These are phyloP conservation scores for Andrena haemorrhoa DNA, from an alignment of 2,888 invertebrate species.

Conservation along the genomic window DNA sequence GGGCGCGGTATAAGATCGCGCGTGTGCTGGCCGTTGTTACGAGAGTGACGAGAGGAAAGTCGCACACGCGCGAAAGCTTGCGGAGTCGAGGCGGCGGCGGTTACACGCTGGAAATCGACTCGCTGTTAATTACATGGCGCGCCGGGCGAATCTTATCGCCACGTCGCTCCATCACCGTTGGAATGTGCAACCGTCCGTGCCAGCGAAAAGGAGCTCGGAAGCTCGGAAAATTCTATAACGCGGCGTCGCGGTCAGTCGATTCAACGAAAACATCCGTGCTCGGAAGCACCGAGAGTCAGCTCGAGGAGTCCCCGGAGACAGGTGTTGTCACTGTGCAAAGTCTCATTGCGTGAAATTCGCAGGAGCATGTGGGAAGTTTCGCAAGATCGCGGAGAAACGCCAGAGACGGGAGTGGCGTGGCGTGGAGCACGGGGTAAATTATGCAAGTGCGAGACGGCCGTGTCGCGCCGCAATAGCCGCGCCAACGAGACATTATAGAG, in stretches of 20 bases:
- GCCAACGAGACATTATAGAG: constrained; percentile 24
- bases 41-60: not conserved
- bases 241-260: not conserved
- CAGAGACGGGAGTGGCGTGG: too few relatives aligned
- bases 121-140: not conserved
- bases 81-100: not conserved
- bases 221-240: not conserved
- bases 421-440: not conserved
- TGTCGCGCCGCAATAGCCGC: constrained; percentile 18
- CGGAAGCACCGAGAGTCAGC: not conserved
- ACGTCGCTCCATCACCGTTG: not conserved
- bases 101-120: not conserved
- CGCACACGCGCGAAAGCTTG: not conserved
- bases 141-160: not conserved
- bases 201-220: not conserved
- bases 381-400: not conserved
- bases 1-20: too few relatives aligned
- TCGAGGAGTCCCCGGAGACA: not conserved
- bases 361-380: not conserved
- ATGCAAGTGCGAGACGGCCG: constrained; percentile 13
- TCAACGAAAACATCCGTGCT: not conserved
- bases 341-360: not conserved
- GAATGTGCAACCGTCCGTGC: not conserved
- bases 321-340: not conserved
- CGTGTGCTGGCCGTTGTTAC: too few relatives aligned